Percentiles rank a stretch among this genome's conserved stretches.
Evolutionary conservation across 2,888 invertebrate genomes (phyloP).

Genomic region (Melinaea marsaeus): DNA sequence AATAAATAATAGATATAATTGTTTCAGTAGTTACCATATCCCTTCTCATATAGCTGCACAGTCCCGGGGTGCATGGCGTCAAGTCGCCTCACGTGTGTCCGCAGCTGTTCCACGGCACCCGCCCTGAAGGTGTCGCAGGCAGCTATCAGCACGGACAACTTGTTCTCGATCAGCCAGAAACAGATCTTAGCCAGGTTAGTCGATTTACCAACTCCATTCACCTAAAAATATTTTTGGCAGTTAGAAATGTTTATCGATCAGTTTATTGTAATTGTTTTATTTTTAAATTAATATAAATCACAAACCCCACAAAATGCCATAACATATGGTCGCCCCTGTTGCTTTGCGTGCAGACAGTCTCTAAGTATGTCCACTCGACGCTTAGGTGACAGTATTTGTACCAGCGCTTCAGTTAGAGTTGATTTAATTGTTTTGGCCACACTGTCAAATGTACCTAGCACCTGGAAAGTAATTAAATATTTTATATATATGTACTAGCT

Average conservation of each 20-base stretch:
- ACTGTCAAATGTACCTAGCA: slow-evolving; percentile 95
- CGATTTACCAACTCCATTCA: slow-evolving; percentile 99
- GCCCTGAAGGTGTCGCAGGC: slow-evolving; percentile 99
- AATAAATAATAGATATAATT: too few relatives aligned
- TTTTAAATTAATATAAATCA: slow-evolving; percentile 6
- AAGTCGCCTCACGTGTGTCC: slow-evolving; percentile 95
- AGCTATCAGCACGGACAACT: slow-evolving; percentile 95
- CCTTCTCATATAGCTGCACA: slow-evolving; percentile 97
- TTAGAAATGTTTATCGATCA: too few relatives aligned
- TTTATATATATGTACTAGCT: too few relatives aligned
- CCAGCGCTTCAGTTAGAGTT: slow-evolving; percentile 93
- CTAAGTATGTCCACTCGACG: slow-evolving; percentile 97
- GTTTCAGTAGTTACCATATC: too few relatives aligned
- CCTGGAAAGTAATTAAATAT: slow-evolving; percentile 48
- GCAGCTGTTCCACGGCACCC: slow-evolving; percentile 98
- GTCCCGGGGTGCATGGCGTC: slow-evolving; percentile 96
- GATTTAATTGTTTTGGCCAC: slow-evolving; percentile 92
- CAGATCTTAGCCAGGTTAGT: slow-evolving; percentile 99
- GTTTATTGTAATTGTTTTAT: too few relatives aligned
- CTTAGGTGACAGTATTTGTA: slow-evolving; percentile 95
- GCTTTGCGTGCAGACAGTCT: slow-evolving; percentile 94
- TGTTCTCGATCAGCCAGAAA: slow-evolving; percentile 99
- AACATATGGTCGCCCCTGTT: slow-evolving; percentile 91
- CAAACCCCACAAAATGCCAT: slow-evolving; percentile 97
- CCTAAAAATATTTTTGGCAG: slow-evolving; percentile 48